These are phyloP conservation scores for Eulithis prunata DNA, from an alignment of 2,888 invertebrate species.

Conservation along the genomic window DNA sequence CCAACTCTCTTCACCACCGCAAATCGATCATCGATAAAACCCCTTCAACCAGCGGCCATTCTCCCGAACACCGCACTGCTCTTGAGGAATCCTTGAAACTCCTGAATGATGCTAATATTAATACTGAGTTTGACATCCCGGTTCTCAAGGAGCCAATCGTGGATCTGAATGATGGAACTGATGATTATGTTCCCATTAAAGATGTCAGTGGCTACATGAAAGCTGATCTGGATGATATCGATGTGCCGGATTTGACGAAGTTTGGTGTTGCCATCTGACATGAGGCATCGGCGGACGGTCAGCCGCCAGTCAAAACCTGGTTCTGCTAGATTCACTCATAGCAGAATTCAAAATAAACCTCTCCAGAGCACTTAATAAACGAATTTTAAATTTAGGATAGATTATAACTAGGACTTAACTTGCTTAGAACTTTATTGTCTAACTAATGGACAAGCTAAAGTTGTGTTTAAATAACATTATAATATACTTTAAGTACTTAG, in stretches of 20 bases:
- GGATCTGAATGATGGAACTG: conserved; percentile 67
- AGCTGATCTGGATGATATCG: conserved; percentile 66
- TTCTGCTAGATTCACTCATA: conserved; percentile 65
- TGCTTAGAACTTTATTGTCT: too few relatives aligned
- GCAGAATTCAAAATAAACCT: conserved; percentile 28
- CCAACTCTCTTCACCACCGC: conserved; percentile 70
- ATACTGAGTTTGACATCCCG: conserved; percentile 60
- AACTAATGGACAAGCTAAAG: too few relatives aligned
- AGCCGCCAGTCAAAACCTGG: conserved; percentile 79
- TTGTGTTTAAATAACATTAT: background rate
- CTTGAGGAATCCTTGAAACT: conserved; percentile 77
- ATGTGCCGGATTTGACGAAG: conserved; percentile 70
- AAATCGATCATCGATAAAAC: conserved; percentile 58
- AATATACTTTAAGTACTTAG: background rate
- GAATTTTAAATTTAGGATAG: conserved; percentile 25
- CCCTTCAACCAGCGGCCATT: conserved; percentile 59
- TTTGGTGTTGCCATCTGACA: conserved; percentile 75
- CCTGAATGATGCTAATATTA: conserved; percentile 77
- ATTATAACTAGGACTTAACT: too few relatives aligned
- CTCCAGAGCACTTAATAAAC: conserved; percentile 29
- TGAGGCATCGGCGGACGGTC: conserved; percentile 60
- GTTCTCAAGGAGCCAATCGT: conserved; percentile 68
- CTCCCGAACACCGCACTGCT: conserved; percentile 69
- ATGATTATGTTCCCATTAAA: conserved; percentile 75
- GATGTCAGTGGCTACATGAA: conserved; percentile 53